A percentile compares a stretch with the other conserved stretches of the same genome.
phyloP scores from a whole-genome alignment of 2,113 vertebrate species.

The Engraulis encrasicolus region DNA sequence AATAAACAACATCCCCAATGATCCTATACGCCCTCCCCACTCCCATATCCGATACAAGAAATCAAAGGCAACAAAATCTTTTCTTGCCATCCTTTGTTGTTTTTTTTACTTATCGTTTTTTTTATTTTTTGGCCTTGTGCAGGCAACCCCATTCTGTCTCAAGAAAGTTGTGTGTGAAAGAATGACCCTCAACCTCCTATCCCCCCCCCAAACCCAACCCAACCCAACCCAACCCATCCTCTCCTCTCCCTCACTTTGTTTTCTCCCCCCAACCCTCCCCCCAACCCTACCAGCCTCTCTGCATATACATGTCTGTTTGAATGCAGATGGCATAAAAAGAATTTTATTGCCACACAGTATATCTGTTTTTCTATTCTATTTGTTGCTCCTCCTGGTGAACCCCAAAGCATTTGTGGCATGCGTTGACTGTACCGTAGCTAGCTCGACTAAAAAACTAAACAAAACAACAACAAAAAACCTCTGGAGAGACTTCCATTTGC shows the following conservation, averaged over 20 bases:
- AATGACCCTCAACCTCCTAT: slow-evolving; percentile 84
- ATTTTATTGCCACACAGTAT: slow-evolving; percentile 95
- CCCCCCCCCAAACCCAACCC: no score
- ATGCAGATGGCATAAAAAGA: slow-evolving; percentile 98
- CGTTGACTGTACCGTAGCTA: slow-evolving; percentile 71
- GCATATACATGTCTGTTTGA: slow-evolving; percentile 80
- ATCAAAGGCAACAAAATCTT: slow-evolving; percentile 97
- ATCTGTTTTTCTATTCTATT: slow-evolving; percentile 88
- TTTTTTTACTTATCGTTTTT: slow-evolving; percentile 41
- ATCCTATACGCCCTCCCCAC: not conserved
- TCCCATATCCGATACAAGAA: slow-evolving; percentile 78
- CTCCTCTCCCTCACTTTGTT: slow-evolving; percentile 48
- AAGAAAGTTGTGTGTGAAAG: slow-evolving; percentile 97
- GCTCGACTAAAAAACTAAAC: slow-evolving; percentile 72
- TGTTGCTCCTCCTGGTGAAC: slow-evolving; percentile 74
- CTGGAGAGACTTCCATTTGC: slow-evolving; percentile 66
- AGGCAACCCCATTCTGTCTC: slow-evolving; percentile 77
- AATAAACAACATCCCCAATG: slow-evolving; percentile 17
- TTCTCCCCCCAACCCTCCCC: slow-evolving; percentile 66
- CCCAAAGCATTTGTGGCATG: slow-evolving; percentile 88
- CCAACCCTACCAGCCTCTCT: slow-evolving; percentile 73
- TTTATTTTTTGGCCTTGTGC: slow-evolving; percentile 65
- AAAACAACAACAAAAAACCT: no score
- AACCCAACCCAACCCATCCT: slow-evolving; percentile 38
- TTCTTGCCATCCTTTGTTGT: slow-evolving; percentile 91